Percentiles rank a stretch among this genome's conserved stretches.
phyloP scores from a whole-genome alignment of 1,140 invertebrate genomes.

The Stegodyphus mimosarum region DNA sequence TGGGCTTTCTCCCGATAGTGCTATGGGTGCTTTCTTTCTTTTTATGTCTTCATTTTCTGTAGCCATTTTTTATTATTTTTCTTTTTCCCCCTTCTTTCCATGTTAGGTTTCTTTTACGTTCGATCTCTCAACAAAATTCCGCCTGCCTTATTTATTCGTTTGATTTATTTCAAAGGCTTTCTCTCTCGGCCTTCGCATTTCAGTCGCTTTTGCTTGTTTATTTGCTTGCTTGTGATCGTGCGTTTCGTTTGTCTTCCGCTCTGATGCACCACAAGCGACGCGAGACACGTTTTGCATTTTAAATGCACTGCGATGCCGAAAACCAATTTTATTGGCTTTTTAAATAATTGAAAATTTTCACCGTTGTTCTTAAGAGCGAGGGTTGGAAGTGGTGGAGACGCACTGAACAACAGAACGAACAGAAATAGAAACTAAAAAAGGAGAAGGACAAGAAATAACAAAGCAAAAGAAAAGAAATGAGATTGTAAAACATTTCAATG shows the following conservation, averaged over 20 bases:
- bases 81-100: too few species aligned
- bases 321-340: constrained; percentile 59
- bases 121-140: constrained; percentile 8
- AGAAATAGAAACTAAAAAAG: background rate
- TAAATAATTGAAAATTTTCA: constrained; percentile 57
- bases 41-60: constrained; percentile 10
- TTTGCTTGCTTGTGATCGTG: background rate
- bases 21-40: background rate
- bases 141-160: constrained; percentile 23
- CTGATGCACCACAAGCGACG: background rate
- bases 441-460: background rate
- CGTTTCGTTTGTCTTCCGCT: constrained; percentile 14
- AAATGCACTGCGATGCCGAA: constrained; percentile 16
- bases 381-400: background rate
- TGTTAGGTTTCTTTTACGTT: background rate
- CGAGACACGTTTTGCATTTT: constrained; percentile 47
- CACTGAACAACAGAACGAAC: background rate
- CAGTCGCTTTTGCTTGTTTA: constrained; percentile 4
- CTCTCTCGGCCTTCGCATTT: constrained; percentile 23
- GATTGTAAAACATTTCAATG: constrained; percentile 47
- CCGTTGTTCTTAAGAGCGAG: background rate
- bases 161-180: constrained; percentile 52
- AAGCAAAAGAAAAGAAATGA: background rate
- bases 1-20: background rate
- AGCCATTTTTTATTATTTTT: background rate